Conservation (phyloP, 2,888 invertebrate species). For the Xanthia togata region DNA sequence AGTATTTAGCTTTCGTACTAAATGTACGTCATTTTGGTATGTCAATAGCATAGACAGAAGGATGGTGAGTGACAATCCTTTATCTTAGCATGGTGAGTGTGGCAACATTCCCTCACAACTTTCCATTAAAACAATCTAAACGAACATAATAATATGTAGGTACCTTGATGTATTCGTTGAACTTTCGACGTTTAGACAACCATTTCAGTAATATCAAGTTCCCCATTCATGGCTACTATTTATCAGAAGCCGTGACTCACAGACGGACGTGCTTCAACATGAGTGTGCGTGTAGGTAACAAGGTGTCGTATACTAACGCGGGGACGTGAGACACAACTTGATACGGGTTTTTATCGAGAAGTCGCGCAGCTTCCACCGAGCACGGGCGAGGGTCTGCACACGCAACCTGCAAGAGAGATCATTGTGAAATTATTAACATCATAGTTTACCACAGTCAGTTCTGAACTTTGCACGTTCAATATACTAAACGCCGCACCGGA, state of each 20-base stretch:
- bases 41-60: neutral
- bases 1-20: too few species aligned
- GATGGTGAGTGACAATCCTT: neutral
- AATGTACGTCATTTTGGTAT: too few species aligned
- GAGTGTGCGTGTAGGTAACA: neutral
- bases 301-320: conserved; percentile 37
- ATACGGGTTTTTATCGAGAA: conserved; percentile 52
- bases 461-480: neutral
- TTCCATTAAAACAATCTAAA: neutral
- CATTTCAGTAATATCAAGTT: neutral
- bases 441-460: neutral
- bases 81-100: neutral
- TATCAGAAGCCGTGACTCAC: conserved; percentile 42
- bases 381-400: conserved; percentile 26
- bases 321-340: conserved; percentile 37
- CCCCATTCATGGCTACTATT: conserved; percentile 16
- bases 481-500: neutral
- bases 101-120: conserved; percentile 2
- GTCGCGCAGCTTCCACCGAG: conserved; percentile 46
- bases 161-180: conserved; percentile 1
- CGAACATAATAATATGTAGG: neutral
- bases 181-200: neutral
- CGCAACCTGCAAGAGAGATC: neutral
- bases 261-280: conserved; percentile 15
- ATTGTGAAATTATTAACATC: neutral